Conservation (phyloP, 2,113 vertebrate species). For the Illadopsis cleaveri region DNA sequence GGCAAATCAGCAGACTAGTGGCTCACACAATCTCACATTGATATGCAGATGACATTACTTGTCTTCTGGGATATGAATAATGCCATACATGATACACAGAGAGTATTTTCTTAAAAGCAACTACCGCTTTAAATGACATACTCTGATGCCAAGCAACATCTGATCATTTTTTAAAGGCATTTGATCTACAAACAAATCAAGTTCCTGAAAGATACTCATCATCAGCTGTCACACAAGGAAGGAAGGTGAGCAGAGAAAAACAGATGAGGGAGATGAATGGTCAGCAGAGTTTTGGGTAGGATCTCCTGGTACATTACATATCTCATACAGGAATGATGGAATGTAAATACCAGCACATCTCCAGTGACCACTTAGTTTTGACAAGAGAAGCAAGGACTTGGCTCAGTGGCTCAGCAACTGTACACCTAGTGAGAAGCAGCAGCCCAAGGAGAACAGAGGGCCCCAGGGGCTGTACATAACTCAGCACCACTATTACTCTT, state of each 20-base stretch:
- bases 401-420: neutral
- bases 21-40: neutral
- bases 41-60: neutral
- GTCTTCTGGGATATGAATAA: conserved; percentile 11
- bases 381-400: neutral
- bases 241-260: neutral
- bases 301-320: neutral
- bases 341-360: conserved; percentile 8
- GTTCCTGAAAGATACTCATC: conserved; percentile 2
- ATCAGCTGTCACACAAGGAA: neutral
- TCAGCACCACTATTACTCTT: conserved; percentile 1
- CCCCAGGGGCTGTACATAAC: neutral
- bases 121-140: neutral
- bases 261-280: neutral
- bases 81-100: neutral
- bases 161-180: conserved; percentile 43
- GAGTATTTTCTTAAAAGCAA: neutral
- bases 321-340: neutral
- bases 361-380: neutral
- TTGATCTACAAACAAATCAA: conserved; percentile 57
- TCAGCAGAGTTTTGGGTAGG: neutral
- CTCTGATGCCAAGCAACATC: neutral
- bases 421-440: neutral
- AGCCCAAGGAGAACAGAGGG: neutral
- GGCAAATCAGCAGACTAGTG: neutral